Conservation (phyloP, 2,113 vertebrate species). For the Alces alces region DNA sequence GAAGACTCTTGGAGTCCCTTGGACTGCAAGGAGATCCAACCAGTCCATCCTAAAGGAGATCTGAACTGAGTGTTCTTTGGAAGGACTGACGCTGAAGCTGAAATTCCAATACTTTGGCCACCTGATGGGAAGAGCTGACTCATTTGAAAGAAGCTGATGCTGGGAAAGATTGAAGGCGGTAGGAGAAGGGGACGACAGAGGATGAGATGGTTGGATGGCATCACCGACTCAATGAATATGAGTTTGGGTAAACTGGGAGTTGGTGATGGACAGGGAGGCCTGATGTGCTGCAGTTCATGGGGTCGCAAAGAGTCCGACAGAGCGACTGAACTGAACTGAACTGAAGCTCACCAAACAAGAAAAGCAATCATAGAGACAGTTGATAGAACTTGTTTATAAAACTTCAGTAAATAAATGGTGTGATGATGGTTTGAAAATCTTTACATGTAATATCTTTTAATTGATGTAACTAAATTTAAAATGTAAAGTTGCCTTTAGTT, state of each 20-base stretch:
- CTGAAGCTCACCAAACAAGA: not conserved
- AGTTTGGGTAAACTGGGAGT: not conserved
- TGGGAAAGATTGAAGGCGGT: not conserved
- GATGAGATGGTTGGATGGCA: not conserved
- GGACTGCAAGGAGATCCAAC: not conserved
- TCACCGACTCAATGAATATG: fast-evolving
- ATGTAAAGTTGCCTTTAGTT: not conserved
- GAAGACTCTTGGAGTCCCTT: not conserved
- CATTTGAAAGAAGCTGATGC: not conserved
- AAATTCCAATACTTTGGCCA: not conserved
- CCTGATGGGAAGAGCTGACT: not conserved
- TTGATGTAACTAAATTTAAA: constrained; percentile 6
- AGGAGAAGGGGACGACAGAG: not conserved
- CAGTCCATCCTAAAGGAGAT: not conserved
- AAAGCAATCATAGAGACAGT: constrained; percentile 6
- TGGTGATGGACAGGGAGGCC: not conserved
- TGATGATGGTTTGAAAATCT: not conserved
- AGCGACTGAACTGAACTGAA: not conserved
- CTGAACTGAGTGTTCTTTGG: not conserved
- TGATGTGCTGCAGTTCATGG: not conserved
- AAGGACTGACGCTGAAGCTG: not conserved
- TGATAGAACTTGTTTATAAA: constrained; percentile 45
- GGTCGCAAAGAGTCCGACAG: fast-evolving
- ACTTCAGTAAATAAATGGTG: not conserved
- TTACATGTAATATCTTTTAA: not conserved